These are phyloP conservation scores for Rhipidura dahli DNA, from an alignment of 2,113 vertebrate genomes.

Conservation along the genomic window DNA sequence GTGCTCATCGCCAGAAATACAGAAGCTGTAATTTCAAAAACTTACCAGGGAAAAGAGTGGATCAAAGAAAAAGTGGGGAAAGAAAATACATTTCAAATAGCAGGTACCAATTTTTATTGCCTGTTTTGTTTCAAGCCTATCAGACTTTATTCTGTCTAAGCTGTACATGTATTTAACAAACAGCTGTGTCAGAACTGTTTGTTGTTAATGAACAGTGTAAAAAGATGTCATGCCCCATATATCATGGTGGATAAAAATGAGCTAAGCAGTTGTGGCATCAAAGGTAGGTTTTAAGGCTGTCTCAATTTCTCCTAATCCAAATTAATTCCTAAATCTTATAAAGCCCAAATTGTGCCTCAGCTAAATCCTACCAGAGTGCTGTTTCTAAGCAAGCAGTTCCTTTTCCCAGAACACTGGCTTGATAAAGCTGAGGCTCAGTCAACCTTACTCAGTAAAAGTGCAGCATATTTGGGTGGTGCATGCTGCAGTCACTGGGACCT, in stretches of 20 bases:
- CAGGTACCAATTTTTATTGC: neutral
- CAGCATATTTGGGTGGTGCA: neutral
- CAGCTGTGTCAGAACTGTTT: neutral
- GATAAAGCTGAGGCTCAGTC: neutral
- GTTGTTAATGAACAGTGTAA: neutral
- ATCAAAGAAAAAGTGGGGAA: neutral
- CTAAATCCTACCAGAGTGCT: neutral
- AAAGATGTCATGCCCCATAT: neutral
- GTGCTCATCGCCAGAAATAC: neutral
- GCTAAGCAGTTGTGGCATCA: neutral
- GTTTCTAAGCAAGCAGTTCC: neutral
- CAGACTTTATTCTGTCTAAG: neutral
- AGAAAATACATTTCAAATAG: neutral
- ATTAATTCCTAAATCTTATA: neutral
- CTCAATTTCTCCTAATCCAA: neutral
- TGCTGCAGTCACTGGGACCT: neutral
- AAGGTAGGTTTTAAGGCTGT: neutral
- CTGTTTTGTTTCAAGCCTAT: neutral
- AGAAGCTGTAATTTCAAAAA: neutral
- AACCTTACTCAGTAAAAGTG: neutral
- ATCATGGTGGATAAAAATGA: neutral
- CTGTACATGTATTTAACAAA: neutral
- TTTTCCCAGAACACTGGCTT: neutral
- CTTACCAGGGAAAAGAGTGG: rapidly evolving
- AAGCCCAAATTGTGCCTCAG: neutral